Evolutionary conservation across 2,797 vertebrate species (phyloP), one percentile per base, ranked within the genome.

Genomic region (Intellagama lesueurii): DNA sequence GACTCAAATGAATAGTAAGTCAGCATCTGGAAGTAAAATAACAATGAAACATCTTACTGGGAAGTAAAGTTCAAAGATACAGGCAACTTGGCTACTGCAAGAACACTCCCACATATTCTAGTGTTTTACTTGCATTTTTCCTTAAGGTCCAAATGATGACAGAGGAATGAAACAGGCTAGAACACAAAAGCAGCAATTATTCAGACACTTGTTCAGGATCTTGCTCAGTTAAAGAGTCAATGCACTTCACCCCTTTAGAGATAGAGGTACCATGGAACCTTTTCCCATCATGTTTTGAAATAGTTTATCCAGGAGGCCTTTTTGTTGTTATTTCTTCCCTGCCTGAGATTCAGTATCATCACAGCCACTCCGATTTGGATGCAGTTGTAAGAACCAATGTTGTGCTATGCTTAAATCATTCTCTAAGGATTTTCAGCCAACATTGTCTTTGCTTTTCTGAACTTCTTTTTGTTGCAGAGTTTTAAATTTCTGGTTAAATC

Each of bases 21-120:
- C 35, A 47, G 7, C 91, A 0, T 0, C 8, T 7, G 0, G 7
- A 0, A 0, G 19, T 22, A 86, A 14, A 0, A 77, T 6, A 73
- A 14, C 28, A 64, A 35, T 72, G 7, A 72, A 72, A 35, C n/a
- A 1, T 1, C 76, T 89, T 88, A 88, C n/a, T 88, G 86, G 12
- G 70, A 19, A 73, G 4, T 12, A 73, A 5, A 81, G 72, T 75
- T 82, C 70, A 75, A 47, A 35, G 17, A 60, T 60, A 40, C 5
- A 32, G 28, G 30, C 9, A 83, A 52, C 28, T 66, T 40, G 47
- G 14, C 30, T 77, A 81, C 8, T 28, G 52, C 22, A 83, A 30
- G 26, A n/a, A 4, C 66, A 30, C 32, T 88, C 22, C 32, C 66
- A 6, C 32, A 72, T 77, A 12, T 81, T 81, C 60, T 86, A 88